Base-by-base conservation (phyloP, 2,113 vertebrate genomes). In the Thunnus maccoyii region DNA sequence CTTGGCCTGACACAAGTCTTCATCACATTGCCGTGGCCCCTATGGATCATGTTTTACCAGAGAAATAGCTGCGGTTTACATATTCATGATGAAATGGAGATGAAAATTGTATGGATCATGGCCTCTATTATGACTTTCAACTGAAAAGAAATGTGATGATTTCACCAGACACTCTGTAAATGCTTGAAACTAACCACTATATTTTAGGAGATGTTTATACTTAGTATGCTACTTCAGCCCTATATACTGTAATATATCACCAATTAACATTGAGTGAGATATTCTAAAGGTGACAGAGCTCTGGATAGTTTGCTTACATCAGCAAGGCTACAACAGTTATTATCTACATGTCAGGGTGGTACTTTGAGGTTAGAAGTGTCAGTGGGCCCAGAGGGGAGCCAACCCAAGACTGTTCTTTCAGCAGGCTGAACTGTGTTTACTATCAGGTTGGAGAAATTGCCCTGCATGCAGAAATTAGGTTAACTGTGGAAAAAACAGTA, bases 1-100 rank as follows among this genome's bases (percentile, higher is more conserved):
- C 92, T 94, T 94, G 90, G 85, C 88, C 72, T 90, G 88, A 89
- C 92, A 91, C 87, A 88, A 86, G 86, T 86, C 89, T 93, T 88
- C 87, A 88, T 92, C 89, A 83, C 89, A 83, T 63, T 30, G 80
- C 77, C 69, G 68, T 66, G 78, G 83, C 83, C 83, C 87, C 82
- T 65, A 75, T 64, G 32, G 82, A 85, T 87, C 83, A 63, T 87
- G 77, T 88, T 89, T 92, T 89, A 88, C 78, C 62, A 82, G 78
- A 72, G 70, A 88, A 90, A 85, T 72, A 76, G 76, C 62, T 72
- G 57, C 71, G 66, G 76, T 85, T 91, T 88, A 87, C 88, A 86
- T 88, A 86, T 92, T 84, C 72, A 83, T 86, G 87, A 81, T 85
- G 78, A 86, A 85, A 87, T 66, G 25, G 76, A 82, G 76, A 88